These are phyloP conservation scores for Microdon myrmicae DNA, from an alignment of 2,888 invertebrate genomes.

Conservation along the genomic window DNA sequence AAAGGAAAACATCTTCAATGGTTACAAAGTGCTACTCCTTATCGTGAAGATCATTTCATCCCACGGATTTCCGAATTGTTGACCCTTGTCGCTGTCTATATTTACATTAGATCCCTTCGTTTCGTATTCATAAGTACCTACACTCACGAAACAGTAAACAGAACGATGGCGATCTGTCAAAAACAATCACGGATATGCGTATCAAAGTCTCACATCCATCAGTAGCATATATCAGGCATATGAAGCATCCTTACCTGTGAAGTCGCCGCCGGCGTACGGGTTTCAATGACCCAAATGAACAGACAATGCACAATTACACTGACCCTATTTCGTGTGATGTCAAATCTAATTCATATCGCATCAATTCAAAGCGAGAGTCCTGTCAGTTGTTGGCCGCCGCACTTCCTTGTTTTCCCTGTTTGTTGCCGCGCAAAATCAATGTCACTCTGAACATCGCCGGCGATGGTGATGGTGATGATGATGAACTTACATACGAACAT, in stretches of 20 bases:
- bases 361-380: slow-evolving; percentile 11
- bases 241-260: slow-evolving; percentile 28
- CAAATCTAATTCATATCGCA: slow-evolving; percentile 54
- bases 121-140: slow-evolving; percentile 29
- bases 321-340: slow-evolving; percentile 54
- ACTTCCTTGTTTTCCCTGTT: slow-evolving; percentile 30
- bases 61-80: slow-evolving; percentile 23
- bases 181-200: slow-evolving; percentile 55
- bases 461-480: slow-evolving; percentile 24
- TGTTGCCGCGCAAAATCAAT: slow-evolving; percentile 33
- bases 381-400: slow-evolving; percentile 9
- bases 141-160: slow-evolving; percentile 11
- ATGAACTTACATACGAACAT: slow-evolving; percentile 16
- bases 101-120: slow-evolving; percentile 24
- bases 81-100: slow-evolving; percentile 28
- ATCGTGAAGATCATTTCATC: slow-evolving; percentile 17
- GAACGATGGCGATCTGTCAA: slow-evolving; percentile 52
- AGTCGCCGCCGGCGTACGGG: background rate
- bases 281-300: slow-evolving; percentile 29
- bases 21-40: slow-evolving; percentile 17
- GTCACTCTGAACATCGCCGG: slow-evolving; percentile 16
- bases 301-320: slow-evolving; percentile 53
- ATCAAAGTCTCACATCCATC: slow-evolving; percentile 56
- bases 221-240: slow-evolving; percentile 17
- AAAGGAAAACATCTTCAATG: slow-evolving; percentile 12